A percentile compares a stretch with the other conserved stretches of the same genome.
Evolutionary conservation across 2,888 invertebrate species (phyloP).

Genomic region (Esperia sulphurella): DNA sequence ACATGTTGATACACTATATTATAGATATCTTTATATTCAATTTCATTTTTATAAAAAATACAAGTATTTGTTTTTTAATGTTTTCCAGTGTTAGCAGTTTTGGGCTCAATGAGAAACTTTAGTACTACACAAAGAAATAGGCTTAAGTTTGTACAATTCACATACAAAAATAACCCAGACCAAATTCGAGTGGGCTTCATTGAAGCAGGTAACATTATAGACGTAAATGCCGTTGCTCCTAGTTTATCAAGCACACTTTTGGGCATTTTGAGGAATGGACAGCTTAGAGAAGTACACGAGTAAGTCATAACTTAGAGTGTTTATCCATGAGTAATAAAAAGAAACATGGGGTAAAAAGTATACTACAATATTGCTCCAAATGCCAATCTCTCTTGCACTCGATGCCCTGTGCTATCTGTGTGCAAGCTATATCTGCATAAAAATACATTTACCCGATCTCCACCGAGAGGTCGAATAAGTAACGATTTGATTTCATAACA

Average conservation of each 20-base stretch:
- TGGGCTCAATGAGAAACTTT: neutral
- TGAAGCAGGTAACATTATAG: constrained; percentile 78
- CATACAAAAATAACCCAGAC: neutral
- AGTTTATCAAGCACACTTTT: constrained; percentile 53
- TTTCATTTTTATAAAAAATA: neutral
- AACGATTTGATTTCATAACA: too few relatives aligned
- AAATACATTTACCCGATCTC: too few relatives aligned
- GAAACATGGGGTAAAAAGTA: too few relatives aligned
- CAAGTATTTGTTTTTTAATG: neutral
- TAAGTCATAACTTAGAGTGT: too few relatives aligned
- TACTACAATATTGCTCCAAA: too few relatives aligned
- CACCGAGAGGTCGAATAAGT: too few relatives aligned
- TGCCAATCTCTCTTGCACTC: too few relatives aligned
- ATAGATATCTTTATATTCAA: too few relatives aligned
- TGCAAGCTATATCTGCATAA: too few relatives aligned
- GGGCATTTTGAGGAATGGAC: constrained; percentile 53
- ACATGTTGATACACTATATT: too few relatives aligned
- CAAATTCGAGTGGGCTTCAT: constrained; percentile 77
- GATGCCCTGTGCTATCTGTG: too few relatives aligned
- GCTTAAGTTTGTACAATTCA: neutral
- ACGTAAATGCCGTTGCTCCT: constrained; percentile 79
- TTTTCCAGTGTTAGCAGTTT: neutral
- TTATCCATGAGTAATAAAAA: too few relatives aligned
- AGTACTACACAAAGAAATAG: neutral
- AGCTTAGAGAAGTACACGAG: constrained; percentile 33